Conservation (phyloP, 2,113 vertebrate genomes). For the Odobenus rosmarus region DNA sequence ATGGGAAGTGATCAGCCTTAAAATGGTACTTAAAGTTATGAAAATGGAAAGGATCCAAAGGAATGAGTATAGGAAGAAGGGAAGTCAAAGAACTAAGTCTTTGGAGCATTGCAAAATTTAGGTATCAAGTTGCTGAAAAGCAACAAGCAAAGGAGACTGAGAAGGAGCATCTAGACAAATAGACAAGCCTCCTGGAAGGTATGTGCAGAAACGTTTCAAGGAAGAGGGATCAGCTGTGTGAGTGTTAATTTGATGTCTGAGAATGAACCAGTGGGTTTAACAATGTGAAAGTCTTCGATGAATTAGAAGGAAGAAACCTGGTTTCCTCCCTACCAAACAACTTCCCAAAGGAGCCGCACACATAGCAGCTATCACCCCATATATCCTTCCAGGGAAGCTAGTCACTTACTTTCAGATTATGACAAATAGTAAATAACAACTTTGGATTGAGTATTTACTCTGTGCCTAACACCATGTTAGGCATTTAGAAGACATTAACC, state of each 20-base stretch:
- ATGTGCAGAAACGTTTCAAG: neutral
- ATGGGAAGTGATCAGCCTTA: neutral
- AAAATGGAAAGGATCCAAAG: neutral
- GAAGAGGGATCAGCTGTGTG: neutral
- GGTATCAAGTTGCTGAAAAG: neutral
- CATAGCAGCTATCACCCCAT: neutral
- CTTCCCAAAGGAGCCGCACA: neutral
- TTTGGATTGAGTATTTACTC: neutral
- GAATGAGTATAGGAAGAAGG: neutral
- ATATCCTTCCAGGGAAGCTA: neutral
- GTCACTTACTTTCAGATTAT: neutral
- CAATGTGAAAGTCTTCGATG: neutral
- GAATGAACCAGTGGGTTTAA: neutral
- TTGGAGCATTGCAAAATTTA: neutral
- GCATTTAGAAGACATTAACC: neutral
- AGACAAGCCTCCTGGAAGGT: neutral
- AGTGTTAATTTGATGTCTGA: neutral
- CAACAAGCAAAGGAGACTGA: neutral
- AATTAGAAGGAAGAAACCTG: neutral
- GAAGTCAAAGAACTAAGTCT: neutral
- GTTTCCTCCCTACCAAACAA: neutral
- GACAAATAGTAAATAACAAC: neutral
- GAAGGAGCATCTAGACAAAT: neutral
- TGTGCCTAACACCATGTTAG: neutral
- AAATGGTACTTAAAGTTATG: neutral